Conservation (phyloP, 2,888 invertebrate genomes). For the Julus scandinavius region DNA sequence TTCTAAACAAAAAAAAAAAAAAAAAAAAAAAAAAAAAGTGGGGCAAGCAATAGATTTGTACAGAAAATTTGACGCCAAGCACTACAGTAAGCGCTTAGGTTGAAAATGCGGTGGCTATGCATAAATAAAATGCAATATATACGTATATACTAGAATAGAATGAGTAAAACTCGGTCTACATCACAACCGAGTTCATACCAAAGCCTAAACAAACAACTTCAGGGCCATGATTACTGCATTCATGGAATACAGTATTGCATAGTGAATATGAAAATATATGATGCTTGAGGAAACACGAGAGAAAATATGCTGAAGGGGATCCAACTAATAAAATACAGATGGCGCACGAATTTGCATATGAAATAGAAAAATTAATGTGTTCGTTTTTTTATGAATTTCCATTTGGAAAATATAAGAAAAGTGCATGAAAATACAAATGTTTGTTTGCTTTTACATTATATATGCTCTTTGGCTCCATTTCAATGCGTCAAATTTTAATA, state of each 20-base stretch:
- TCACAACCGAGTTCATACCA: constrained; percentile 4
- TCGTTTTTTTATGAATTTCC: constrained; percentile 41
- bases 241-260: background rate
- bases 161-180: background rate
- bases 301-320: constrained; percentile 7
- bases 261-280: background rate
- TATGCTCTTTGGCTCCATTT: constrained; percentile 28
- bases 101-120: background rate
- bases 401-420: constrained; percentile 32
- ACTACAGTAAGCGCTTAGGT: background rate
- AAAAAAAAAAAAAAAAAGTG: constrained; percentile 3
- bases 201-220: background rate
- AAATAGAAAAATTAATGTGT: constrained; percentile 48
- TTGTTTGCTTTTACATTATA: constrained; percentile 25
- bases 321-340: constrained; percentile 51
- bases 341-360: constrained; percentile 49
- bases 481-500: constrained; percentile 17
- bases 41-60: background rate
- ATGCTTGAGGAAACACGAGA: constrained; percentile 10
- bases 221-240: background rate
- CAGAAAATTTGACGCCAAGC: background rate
- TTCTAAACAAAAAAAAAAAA: background rate
- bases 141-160: background rate
- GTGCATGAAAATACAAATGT: constrained; percentile 24
- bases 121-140: background rate